Evolutionary conservation across 1,140 invertebrate species (phyloP).

Genomic region (Pseudomyrmex flavicornis): DNA sequence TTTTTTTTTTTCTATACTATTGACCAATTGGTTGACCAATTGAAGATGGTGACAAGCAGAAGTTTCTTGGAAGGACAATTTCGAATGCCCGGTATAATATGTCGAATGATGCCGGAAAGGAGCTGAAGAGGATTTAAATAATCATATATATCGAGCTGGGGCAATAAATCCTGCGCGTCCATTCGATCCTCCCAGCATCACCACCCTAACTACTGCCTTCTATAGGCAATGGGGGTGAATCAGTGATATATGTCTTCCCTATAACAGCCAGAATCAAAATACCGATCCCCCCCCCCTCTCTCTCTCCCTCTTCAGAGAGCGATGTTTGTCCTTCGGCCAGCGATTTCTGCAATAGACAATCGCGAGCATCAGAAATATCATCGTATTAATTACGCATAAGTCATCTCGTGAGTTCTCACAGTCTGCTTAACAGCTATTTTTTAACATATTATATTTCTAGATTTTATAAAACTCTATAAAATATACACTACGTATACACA

Average conservation of each 20-base stretch:
- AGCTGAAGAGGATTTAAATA: slow-evolving; percentile 75
- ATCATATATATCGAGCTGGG: slow-evolving; percentile 73
- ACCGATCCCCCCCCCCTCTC: slow-evolving; percentile 57
- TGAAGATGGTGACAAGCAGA: no score
- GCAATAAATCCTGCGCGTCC: slow-evolving; percentile 73
- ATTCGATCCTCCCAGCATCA: slow-evolving; percentile 63
- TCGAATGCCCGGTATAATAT: slow-evolving; percentile 13
- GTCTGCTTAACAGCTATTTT: no score
- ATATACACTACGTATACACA: neutral
- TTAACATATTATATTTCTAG: no score
- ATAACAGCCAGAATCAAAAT: slow-evolving; percentile 82
- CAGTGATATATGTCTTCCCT: slow-evolving; percentile 81
- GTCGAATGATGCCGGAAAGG: slow-evolving; percentile 36
- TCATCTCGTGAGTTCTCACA: neutral
- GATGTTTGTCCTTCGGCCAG: slow-evolving; percentile 72
- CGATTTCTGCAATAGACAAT: slow-evolving; percentile 65
- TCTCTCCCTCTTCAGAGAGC: neutral
- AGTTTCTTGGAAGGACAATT: neutral
- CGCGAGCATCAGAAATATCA: slow-evolving; percentile 55
- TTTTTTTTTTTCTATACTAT: no score
- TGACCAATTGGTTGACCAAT: no score
- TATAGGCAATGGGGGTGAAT: slow-evolving; percentile 76
- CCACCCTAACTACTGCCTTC: slow-evolving; percentile 76
- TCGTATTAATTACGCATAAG: slow-evolving; percentile 70
- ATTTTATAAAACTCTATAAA: no score